Evolutionary conservation across 2,797 vertebrate species (phyloP).

Genomic region (Anabacerthia variegaticeps): DNA sequence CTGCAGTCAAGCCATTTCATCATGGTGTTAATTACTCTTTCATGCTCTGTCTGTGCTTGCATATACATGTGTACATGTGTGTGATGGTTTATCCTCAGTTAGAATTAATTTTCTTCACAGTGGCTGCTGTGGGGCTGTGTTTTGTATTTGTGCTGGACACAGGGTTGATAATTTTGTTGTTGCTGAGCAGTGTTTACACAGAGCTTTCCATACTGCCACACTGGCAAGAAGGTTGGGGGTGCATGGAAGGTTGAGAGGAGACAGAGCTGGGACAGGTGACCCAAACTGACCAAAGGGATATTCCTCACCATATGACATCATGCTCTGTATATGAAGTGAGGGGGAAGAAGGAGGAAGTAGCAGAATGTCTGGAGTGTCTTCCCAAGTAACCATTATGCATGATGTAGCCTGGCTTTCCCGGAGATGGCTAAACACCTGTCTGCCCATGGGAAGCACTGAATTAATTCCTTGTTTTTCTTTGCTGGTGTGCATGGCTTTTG

Average conservation of each 20-base stretch:
- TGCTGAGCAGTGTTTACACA: background rate
- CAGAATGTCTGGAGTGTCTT: background rate
- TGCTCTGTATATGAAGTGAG: no score
- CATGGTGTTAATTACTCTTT: background rate
- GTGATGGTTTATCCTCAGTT: background rate
- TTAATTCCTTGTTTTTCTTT: background rate
- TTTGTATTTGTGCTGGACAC: background rate
- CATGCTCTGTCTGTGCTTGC: background rate
- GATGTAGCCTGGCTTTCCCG: background rate
- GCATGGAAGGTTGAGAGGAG: background rate
- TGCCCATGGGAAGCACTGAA: background rate
- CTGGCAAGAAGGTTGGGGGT: background rate
- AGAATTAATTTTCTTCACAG: background rate
- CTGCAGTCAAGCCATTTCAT: background rate
- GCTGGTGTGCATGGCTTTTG: background rate
- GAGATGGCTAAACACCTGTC: background rate
- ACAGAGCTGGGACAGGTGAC: fast-evolving
- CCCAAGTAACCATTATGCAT: background rate
- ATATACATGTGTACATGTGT: background rate
- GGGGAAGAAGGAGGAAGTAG: background rate
- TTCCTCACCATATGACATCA: background rate
- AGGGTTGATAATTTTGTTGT: background rate
- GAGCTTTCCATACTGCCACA: fast-evolving
- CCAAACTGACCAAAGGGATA: background rate
- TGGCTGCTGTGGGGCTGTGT: background rate